Evolutionary conservation across 2,888 invertebrate genomes (phyloP).

Genomic region (Lasioglossum morio): DNA sequence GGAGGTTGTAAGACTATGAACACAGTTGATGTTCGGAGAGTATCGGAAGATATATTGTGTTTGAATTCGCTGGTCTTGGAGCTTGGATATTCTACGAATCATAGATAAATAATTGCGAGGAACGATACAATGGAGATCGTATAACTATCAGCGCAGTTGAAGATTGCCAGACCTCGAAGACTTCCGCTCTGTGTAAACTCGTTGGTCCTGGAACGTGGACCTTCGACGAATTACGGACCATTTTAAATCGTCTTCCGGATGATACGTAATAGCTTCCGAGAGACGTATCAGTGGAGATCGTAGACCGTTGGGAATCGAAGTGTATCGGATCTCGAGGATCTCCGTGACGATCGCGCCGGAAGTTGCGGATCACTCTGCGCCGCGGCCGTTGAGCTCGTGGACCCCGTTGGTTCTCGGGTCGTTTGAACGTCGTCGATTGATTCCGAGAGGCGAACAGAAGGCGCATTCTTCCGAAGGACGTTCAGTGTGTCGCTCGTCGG

Average conservation of each 20-base stretch:
- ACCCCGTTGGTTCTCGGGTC: background rate
- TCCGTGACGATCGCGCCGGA: constrained; percentile 12
- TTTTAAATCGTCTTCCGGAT: background rate
- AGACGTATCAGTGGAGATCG: background rate
- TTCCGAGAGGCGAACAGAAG: constrained; percentile 29
- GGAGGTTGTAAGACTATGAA: background rate
- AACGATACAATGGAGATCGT: background rate
- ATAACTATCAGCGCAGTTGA: background rate
- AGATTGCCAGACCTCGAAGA: background rate
- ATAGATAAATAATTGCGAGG: background rate
- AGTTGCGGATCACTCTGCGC: background rate
- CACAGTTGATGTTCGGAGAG: constrained; percentile 2
- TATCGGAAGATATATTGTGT: background rate
- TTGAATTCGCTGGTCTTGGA: background rate
- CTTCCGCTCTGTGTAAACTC: background rate
- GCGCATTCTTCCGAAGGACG: constrained; percentile 47
- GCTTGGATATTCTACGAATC: background rate
- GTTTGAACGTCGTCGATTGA: background rate
- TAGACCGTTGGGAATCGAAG: background rate
- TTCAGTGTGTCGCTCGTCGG: constrained; percentile 20
- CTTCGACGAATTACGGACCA: background rate
- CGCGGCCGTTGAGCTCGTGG: background rate
- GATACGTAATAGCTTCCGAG: background rate
- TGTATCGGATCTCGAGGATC: background rate
- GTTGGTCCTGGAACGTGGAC: background rate